Evolutionary conservation across 1,140 invertebrate genomes (phyloP), one percentile per base, ranked within the genome.

Genomic region (Ruditapes philippinarum): DNA sequence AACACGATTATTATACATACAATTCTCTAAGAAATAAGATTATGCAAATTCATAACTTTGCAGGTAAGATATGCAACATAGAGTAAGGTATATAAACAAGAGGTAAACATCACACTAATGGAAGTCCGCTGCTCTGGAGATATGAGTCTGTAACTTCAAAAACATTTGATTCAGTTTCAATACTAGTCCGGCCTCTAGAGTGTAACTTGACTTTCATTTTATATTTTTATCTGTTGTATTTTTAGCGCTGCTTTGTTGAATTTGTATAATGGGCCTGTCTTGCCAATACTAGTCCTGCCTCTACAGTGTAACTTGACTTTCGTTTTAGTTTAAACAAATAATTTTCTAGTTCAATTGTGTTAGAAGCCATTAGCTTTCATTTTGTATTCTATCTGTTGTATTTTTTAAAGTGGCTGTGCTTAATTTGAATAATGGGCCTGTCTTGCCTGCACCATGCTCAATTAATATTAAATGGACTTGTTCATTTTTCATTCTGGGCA

Each of bases 201-300:
- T 88, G 78, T 65, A 76, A 60, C 73, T 90, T 87, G 89, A 90
- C 89, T 83, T 90, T 85, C 85, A 73, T 73, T 90, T 87, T 86
- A 28, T 9, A 33, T 31, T 38, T 70, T 70, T 38, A 22, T 74
- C 19, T 45, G 4, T 65, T 65, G n/a, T 74, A 0, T 45, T 25
- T 22, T 40, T 38, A 9, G n/a, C n/a, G 4, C 19, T 60, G 19
- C 5, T 28, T 60, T 60, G 25, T n/a, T n/a, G n/a, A n/a, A n/a
- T n/a, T n/a, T n/a, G n/a, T n/a, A n/a, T n/a, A n/a, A n/a, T n/a
- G n/a, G n/a, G n/a, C n/a, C n/a, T n/a, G n/a, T n/a, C n/a, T n/a
- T n/a, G n/a, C n/a, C 84, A 87, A 76, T 74, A 79, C 73, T 87
- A 74, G 54, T 87, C 54, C 65, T 12, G 51, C n/a, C 88, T 89